These are phyloP conservation scores for Hippopotamyrus pictus DNA, from an alignment of 2,797 vertebrate genomes.

Conservation along the genomic window DNA sequence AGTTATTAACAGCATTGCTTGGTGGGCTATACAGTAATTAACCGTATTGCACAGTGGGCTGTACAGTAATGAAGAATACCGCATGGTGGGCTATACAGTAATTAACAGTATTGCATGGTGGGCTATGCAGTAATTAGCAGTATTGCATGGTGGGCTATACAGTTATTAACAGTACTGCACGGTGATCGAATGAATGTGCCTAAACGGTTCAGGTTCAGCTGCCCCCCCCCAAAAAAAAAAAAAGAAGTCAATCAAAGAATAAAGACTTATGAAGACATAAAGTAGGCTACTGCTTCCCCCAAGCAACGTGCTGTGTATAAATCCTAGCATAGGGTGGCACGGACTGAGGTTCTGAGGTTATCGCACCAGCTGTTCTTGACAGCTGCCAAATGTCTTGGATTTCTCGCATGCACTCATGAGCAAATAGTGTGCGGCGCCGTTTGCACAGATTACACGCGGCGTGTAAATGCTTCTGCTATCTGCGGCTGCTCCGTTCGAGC, in stretches of 20 bases:
- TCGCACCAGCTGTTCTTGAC: not conserved
- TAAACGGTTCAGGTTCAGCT: not conserved
- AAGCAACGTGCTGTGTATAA: not conserved
- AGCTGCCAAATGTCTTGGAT: not conserved
- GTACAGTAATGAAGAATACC: too few relatives aligned
- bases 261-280: not conserved
- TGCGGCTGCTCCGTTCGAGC: not conserved
- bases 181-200: not conserved
- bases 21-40: not conserved
- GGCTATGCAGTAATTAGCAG: too few relatives aligned
- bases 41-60: too few relatives aligned
- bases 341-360: not conserved
- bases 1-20: not conserved
- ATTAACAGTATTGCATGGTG: too few relatives aligned
- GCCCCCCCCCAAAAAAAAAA: too few relatives aligned
- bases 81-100: too few relatives aligned
- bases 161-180: not conserved
- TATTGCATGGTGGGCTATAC: too few relatives aligned
- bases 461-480: not conserved
- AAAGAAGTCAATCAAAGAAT: not conserved
- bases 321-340: not conserved
- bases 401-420: not conserved
- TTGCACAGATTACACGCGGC: not conserved
- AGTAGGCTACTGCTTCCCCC: not conserved
- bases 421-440: not conserved